A percentile compares a stretch with the other conserved stretches of the same genome.
Evolutionary conservation across 2,797 vertebrate species (phyloP).

Genomic region (Falco novaeseelandiae): DNA sequence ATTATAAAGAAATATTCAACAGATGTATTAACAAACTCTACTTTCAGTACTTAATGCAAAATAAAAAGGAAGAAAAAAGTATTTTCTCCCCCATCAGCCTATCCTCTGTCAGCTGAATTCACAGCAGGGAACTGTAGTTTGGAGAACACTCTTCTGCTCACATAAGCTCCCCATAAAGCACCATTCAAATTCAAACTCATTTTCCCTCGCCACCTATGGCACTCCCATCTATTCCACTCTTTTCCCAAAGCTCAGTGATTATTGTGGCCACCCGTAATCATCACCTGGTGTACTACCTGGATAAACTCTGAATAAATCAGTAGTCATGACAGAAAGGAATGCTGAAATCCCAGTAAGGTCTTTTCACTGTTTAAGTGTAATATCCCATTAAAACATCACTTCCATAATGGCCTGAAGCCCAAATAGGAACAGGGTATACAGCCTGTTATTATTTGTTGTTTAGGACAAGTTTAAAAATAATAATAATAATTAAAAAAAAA

Average conservation of each 20-base stretch:
- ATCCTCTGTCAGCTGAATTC: not conserved
- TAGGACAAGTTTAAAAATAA: not conserved
- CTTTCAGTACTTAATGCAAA: not conserved
- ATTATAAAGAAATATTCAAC: not conserved
- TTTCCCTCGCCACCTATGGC: not conserved
- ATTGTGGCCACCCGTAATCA: not conserved
- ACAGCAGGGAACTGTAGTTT: not conserved
- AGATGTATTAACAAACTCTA: not conserved
- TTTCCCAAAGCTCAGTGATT: not conserved
- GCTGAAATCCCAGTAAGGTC: not conserved
- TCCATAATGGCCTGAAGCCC: not conserved
- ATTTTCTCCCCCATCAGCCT: rapidly evolving
- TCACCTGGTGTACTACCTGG: not conserved
- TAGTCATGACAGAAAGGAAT: not conserved
- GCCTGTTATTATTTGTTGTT: not conserved
- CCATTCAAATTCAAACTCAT: not conserved
- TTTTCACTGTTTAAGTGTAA: not conserved
- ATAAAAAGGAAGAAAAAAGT: not conserved
- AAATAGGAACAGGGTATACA: not conserved
- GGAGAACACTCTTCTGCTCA: not conserved
- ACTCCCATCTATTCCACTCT: not conserved
- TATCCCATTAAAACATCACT: not conserved
- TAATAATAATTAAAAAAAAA: not conserved
- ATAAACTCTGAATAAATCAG: not conserved
- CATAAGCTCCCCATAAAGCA: not conserved